Evolutionary conservation across 2,888 invertebrate species (phyloP), one percentile per base, ranked within the genome.

Genomic region (Lissonota sp.): DNA sequence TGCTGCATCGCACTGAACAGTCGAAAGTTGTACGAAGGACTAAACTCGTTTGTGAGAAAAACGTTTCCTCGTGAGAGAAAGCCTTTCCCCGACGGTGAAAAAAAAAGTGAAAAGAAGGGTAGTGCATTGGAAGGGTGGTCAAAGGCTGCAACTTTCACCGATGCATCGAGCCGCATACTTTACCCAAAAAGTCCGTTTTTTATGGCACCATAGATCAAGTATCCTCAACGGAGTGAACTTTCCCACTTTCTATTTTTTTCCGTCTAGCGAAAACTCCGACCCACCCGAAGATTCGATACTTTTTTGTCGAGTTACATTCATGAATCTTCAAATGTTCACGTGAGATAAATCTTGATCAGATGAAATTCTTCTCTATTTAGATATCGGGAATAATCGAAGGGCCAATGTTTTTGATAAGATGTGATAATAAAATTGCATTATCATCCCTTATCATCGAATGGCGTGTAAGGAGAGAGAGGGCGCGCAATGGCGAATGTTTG

Each of bases 101-200:
- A 86, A 83, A 83, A 73, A 84, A 86, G 85, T 84, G 86, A 78
- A 80, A 69, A 69, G 53, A 84, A 82, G 82, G 82, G 73, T 82
- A 49, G 26, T 53, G 57, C 69, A 62, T 14, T 80, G 51, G 79
- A 84, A 80, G 85, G 78, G 85, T 77, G 77, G 82, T 75, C 79
- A 67, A 73, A 85, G 79, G 64, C 82, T 80, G 73, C 51, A 72
- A 76, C 83, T 83, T 83, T 85, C 82, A 71, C 83, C 66, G 69
- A 64, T 76, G 64, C 64, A 51, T 75, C 51, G 67, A 80, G 83
- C 82, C 83, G 86, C 26, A 3, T 85, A n/a, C n/a, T n/a, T n/a
- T n/a, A n/a, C 86, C 83, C 73, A 82, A 88, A 90, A 88, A 86
- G 87, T 64, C 64, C 70, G 39, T 66, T 67, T 89, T 90, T 91